Evolutionary conservation across 2,113 vertebrate genomes (phyloP).

Genomic region (Ceyx melanurus): DNA sequence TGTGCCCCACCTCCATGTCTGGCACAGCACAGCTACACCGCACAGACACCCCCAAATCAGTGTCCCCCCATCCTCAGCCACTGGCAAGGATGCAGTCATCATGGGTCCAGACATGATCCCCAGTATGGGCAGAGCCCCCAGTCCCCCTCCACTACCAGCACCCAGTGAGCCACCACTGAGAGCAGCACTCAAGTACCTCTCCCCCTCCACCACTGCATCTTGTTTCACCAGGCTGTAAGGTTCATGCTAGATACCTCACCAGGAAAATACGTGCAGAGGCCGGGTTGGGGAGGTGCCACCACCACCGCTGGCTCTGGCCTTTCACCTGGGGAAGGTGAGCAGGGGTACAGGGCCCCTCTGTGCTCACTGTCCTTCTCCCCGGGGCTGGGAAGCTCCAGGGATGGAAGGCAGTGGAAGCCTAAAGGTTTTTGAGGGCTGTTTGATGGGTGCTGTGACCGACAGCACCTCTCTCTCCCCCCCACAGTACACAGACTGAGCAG

Average conservation of each 20-base stretch:
- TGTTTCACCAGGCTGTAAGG: background rate
- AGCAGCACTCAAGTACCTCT: background rate
- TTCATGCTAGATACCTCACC: background rate
- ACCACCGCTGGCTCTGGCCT: background rate
- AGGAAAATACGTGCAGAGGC: background rate
- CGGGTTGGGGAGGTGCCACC: background rate
- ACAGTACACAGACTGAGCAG: background rate
- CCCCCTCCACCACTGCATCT: background rate
- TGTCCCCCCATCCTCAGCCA: background rate
- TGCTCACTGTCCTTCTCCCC: rapidly evolving
- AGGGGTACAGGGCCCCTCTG: rapidly evolving
- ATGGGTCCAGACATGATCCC: rapidly evolving
- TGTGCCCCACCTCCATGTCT: background rate
- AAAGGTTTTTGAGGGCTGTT: background rate
- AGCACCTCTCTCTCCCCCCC: rapidly evolving
- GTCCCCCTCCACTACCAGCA: background rate
- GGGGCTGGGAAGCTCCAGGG: rapidly evolving
- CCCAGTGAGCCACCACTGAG: rapidly evolving
- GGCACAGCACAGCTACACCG: background rate
- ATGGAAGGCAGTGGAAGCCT: rapidly evolving
- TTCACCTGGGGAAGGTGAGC: background rate
- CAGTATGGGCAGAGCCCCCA: background rate
- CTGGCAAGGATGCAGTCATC: background rate
- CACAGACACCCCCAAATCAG: background rate
- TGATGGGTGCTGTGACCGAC: background rate